phyloP scores from a whole-genome alignment of 2,888 invertebrate genomes.

The Acanthoscelides obtectus region DNA sequence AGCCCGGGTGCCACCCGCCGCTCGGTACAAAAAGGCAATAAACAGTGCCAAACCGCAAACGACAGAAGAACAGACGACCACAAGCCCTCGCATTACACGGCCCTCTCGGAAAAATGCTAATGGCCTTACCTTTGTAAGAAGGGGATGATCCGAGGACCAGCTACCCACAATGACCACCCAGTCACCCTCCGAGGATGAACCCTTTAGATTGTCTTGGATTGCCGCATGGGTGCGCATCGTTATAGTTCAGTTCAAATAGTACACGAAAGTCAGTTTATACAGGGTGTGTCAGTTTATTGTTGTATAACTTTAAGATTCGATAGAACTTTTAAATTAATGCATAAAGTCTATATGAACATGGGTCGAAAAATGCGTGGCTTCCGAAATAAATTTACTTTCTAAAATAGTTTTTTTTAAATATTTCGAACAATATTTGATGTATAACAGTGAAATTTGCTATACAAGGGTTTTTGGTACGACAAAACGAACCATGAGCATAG shows the following conservation, averaged over 20 bases:
- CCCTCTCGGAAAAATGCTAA: slow-evolving; percentile 22
- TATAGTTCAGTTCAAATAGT: background rate
- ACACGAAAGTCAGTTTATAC: no score
- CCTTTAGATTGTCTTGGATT: background rate
- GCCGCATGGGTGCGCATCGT: background rate
- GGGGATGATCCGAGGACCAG: slow-evolving; percentile 23
- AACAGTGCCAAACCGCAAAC: background rate
- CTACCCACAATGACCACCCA: background rate
- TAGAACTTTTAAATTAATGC: no score
- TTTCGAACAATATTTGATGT: no score
- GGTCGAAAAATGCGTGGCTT: no score
- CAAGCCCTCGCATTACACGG: slow-evolving; percentile 19
- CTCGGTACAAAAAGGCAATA: background rate
- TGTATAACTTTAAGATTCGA: no score
- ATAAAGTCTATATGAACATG: no score
- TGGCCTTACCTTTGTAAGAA: slow-evolving; percentile 25
- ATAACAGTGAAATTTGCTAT: no score
- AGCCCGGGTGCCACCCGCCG: background rate
- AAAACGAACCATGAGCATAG: no score
- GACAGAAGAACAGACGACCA: slow-evolving; percentile 1
- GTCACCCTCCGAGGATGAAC: background rate
- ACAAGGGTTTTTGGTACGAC: no score
- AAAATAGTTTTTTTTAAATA: no score
- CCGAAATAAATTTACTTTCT: no score
- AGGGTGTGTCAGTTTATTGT: no score